Evolutionary conservation across 2,113 vertebrate genomes (phyloP).

Genomic region (Sinocyclocheilus anophthalmus): DNA sequence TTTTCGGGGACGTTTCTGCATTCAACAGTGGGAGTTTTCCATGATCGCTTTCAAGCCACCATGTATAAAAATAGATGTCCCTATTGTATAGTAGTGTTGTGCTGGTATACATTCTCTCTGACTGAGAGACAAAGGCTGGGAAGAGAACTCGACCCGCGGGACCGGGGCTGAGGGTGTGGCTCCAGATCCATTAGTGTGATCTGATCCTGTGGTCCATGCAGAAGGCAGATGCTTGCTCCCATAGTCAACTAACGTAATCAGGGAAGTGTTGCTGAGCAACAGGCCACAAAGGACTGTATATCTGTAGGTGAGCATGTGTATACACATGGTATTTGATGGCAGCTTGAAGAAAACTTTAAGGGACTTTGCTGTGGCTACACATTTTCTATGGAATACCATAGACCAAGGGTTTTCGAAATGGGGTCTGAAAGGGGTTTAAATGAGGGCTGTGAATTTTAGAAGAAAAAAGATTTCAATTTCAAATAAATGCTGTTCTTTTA

Average conservation of each 20-base stretch:
- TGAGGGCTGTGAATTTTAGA: neutral
- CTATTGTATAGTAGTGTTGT: conserved; percentile 40
- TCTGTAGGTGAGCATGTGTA: conserved; percentile 57
- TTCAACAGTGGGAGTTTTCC: conserved; percentile 31
- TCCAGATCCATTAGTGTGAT: conserved; percentile 57
- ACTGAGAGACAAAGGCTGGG: conserved; percentile 37
- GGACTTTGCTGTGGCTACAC: neutral
- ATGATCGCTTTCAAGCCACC: conserved; percentile 15
- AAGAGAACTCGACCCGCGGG: conserved; percentile 49
- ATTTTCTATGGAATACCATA: too few relatives aligned
- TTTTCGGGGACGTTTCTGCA: neutral
- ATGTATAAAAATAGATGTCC: conserved; percentile 27
- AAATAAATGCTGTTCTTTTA: too few relatives aligned
- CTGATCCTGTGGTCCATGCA: conserved; percentile 53
- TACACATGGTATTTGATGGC: conserved; percentile 50
- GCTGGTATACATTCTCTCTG: conserved; percentile 26
- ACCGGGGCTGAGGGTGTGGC: conserved; percentile 50
- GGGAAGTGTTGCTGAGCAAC: conserved; percentile 82
- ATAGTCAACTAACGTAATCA: conserved; percentile 77
- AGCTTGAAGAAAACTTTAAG: neutral
- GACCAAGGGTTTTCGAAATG: too few relatives aligned
- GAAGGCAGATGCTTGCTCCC: conserved; percentile 65
- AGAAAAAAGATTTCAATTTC: neutral
- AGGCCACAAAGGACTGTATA: conserved; percentile 70
- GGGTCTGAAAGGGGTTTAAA: neutral